phyloP scores from a whole-genome alignment of 2,113 vertebrate species.

The Platycercus adscitus region DNA sequence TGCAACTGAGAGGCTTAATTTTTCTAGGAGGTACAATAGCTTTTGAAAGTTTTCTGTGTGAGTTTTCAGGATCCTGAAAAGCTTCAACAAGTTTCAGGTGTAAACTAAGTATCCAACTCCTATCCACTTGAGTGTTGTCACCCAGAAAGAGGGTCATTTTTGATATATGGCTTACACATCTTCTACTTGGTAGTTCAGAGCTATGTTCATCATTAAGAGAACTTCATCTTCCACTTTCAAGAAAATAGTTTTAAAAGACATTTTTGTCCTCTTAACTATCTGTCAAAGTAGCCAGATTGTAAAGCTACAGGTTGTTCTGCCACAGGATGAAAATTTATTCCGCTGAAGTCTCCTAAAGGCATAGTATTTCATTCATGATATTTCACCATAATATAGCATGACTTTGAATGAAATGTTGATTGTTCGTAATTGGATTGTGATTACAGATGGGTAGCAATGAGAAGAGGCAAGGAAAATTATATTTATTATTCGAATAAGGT shows the following conservation, averaged over 20 bases:
- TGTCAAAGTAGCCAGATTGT: background rate
- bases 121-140: background rate
- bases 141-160: background rate
- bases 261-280: background rate
- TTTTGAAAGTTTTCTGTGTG: background rate
- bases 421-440: background rate
- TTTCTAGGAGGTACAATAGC: background rate
- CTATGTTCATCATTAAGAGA: background rate
- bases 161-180: background rate
- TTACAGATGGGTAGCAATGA: background rate
- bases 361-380: background rate
- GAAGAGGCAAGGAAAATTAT: background rate
- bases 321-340: background rate
- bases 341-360: background rate
- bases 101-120: background rate
- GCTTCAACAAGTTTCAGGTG: background rate
- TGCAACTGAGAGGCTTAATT: background rate
- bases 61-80: background rate
- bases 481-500: background rate
- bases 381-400: background rate
- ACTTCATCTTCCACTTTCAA: background rate
- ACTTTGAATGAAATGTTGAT: background rate
- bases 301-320: background rate
- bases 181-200: background rate
- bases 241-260: background rate